Evolutionary conservation across 2,888 invertebrate genomes (phyloP), one percentile per base, ranked within the genome.

Genomic region (Nomada lathburiana): DNA sequence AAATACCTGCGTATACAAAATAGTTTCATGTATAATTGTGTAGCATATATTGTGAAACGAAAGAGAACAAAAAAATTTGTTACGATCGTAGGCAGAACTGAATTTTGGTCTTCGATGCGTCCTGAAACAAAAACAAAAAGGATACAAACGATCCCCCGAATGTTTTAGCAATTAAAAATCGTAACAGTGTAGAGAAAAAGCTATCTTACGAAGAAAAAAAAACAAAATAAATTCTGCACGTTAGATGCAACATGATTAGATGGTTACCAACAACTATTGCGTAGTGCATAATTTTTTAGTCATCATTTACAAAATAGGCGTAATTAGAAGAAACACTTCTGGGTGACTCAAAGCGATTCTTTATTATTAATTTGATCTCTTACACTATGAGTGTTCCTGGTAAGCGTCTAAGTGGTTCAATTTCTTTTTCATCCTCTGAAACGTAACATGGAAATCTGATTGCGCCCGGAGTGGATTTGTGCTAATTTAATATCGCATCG

Each of bases 351-450:
- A 84, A 81, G 78, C 85, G 72, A 72, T 88, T 80, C 82, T 88
- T 87, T 88, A 86, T 81, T 79, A 83, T 84, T 86, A 79, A 77
- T 77, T 80, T 83, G 36, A 76, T 82, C 52, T 82, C 84, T 87
- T 89, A 90, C 89, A 89, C 77, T 89, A 87, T 85, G 80, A 83
- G 84, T 82, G 84, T 84, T 82, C 81, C 83, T 87, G 82, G 80
- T 89, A 84, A 86, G 78, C 83, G 84, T 84, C 85, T 83, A 86
- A 85, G 77, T 86, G 82, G 81, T 84, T 83, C 87, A 84, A 83
- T 85, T 78, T 70, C 76, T 80, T 76, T 72, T 69, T 83, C 80
- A 62, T 82, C 75, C 72, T 82, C 75, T 76, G 65, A 62, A 73
- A 84, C 75, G 44, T 73, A 72, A 72, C 73, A 78, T 80, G 76